Percentiles rank a stretch among this genome's conserved stretches.
These are phyloP conservation scores for Dastarcus helophoroides DNA, from an alignment of 2,888 invertebrate species.

Conservation along the genomic window DNA sequence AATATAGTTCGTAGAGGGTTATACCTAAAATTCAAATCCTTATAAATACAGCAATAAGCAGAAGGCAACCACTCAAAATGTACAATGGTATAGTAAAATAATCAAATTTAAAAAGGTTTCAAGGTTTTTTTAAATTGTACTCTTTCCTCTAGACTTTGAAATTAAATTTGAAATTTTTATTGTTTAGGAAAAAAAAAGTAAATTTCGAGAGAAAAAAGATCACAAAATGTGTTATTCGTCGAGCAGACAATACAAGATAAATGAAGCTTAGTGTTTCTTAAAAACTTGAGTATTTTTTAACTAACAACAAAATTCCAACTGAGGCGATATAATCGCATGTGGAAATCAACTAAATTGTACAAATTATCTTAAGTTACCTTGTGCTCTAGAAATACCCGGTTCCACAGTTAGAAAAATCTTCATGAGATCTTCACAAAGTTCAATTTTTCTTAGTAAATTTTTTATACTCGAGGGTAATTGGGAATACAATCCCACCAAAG, in stretches of 20 bases:
- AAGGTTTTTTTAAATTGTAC: slow-evolving; percentile 1
- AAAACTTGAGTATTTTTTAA: too few relatives aligned
- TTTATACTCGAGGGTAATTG: slow-evolving; percentile 21
- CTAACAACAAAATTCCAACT: slow-evolving; percentile 1
- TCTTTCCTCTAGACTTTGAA: too few relatives aligned
- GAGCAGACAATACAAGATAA: too few relatives aligned
- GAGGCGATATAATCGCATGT: slow-evolving; percentile 1
- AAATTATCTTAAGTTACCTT: slow-evolving; percentile 40
- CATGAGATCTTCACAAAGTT: slow-evolving; percentile 54
- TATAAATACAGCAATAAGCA: neutral
- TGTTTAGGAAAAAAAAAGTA: neutral
- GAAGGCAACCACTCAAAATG: too few relatives aligned
- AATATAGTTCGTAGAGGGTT: slow-evolving; percentile 63
- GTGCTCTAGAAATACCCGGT: slow-evolving; percentile 58
- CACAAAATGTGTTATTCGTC: too few relatives aligned
- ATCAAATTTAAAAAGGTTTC: neutral
- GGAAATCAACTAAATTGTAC: neutral
- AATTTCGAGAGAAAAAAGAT: too few relatives aligned
- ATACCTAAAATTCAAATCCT: slow-evolving; percentile 44
- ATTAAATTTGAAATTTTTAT: neutral
- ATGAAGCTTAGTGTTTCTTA: too few relatives aligned
- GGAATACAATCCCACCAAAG: slow-evolving; percentile 44
- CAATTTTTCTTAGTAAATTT: slow-evolving; percentile 49
- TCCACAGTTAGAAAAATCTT: slow-evolving; percentile 53
- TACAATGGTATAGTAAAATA: neutral